These are phyloP conservation scores for Cephalophus harveyi DNA, from an alignment of 2,113 vertebrate species.

Conservation along the genomic window DNA sequence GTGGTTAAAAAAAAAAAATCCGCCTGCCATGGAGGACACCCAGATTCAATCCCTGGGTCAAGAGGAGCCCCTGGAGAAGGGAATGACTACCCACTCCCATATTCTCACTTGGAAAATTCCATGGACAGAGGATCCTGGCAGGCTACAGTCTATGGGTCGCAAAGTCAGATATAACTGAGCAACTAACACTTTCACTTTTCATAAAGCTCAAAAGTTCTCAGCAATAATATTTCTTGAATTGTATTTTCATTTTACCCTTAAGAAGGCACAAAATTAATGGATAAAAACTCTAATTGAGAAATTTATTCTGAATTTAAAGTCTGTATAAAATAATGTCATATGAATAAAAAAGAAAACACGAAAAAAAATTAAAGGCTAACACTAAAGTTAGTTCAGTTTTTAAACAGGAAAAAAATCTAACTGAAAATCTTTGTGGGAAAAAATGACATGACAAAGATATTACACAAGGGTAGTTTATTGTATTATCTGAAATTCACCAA, in stretches of 20 bases:
- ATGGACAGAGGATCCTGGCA: neutral
- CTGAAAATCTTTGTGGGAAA: conserved; percentile 2
- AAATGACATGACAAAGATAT: neutral
- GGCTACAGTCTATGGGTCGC: neutral
- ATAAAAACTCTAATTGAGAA: neutral
- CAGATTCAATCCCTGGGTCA: neutral
- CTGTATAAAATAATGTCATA: neutral
- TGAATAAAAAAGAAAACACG: neutral
- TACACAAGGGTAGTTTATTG: neutral
- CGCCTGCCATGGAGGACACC: neutral
- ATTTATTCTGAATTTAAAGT: conserved; percentile 18
- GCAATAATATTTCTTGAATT: conserved; percentile 19
- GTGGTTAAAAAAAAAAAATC: neutral
- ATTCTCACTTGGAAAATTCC: neutral
- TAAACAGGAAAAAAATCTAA: conserved; percentile 14
- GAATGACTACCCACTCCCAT: neutral
- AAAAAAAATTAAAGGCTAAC: neutral
- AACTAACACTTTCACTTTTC: neutral
- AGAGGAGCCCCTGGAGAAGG: neutral
- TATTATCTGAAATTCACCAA: conserved; percentile 8
- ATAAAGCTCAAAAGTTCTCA: neutral
- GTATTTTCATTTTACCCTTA: conserved; percentile 2
- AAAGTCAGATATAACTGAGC: neutral
- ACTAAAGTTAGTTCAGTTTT: conserved; percentile 28
- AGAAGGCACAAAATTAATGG: neutral